Percentiles rank a stretch among this genome's conserved stretches.
These are phyloP conservation scores for Saimiri boliviensis DNA, from an alignment of 2,113 vertebrate species.

Conservation along the genomic window DNA sequence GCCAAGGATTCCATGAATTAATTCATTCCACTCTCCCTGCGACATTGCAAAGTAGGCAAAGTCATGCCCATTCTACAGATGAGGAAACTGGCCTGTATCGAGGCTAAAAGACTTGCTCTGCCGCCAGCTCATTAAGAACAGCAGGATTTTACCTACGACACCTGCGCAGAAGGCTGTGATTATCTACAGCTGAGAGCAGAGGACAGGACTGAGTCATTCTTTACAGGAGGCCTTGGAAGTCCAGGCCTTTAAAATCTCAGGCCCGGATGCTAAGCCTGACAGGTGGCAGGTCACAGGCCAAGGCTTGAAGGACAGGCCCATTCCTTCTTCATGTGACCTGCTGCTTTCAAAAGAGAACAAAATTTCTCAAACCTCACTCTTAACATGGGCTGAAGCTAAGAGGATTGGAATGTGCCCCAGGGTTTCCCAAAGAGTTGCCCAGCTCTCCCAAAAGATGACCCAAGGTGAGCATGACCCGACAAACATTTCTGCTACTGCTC, in stretches of 20 bases:
- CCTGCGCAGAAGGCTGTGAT: not conserved
- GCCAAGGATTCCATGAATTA: not conserved
- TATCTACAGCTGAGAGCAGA: not conserved
- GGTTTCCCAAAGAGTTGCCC: conserved; percentile 83
- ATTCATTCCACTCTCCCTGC: rapidly evolving
- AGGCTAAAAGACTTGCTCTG: not conserved
- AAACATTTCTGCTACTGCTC: conserved; percentile 81
- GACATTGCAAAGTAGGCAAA: rapidly evolving
- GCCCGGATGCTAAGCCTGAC: not conserved
- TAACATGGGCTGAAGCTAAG: conserved; percentile 86
- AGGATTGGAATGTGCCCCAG: conserved; percentile 84
- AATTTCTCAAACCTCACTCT: conserved; percentile 87
- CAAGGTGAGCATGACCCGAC: conserved; percentile 80
- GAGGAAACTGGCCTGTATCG: no score
- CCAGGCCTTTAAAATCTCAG: not conserved
- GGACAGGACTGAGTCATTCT: not conserved
- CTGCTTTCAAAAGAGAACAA: conserved; percentile 89
- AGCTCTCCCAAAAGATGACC: conserved; percentile 83
- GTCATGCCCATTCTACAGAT: not conserved
- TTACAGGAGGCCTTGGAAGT: not conserved
- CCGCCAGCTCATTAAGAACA: not conserved
- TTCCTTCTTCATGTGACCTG: conserved; percentile 88
- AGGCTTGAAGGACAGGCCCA: conserved; percentile 86
- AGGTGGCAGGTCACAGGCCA: conserved; percentile 79
- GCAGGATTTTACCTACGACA: not conserved